Conservation (phyloP, 2,888 invertebrate genomes). For the Physocephala rufipes region DNA sequence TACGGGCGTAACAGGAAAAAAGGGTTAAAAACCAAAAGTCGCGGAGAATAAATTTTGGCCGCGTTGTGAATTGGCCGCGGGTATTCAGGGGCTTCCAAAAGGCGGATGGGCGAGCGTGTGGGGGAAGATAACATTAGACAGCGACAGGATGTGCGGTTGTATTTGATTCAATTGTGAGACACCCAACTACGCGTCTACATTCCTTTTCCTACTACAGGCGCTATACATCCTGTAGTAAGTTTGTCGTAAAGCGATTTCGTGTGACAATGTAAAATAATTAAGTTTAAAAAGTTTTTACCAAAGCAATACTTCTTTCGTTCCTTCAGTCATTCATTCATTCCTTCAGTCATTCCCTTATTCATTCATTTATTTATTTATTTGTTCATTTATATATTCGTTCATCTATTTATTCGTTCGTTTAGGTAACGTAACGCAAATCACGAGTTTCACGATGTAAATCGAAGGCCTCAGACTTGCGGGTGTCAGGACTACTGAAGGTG, state of each 20-base stretch:
- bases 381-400: too few relatives aligned
- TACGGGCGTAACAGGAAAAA: not conserved
- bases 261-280: slow-evolving; percentile 51
- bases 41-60: slow-evolving; percentile 1
- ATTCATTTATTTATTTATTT: too few relatives aligned
- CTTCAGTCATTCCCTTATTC: too few relatives aligned
- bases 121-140: not conserved
- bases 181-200: too few relatives aligned
- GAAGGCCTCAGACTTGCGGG: not conserved
- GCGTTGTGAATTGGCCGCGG: not conserved
- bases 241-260: slow-evolving; percentile 37
- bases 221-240: not conserved
- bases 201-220: too few relatives aligned
- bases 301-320: not conserved
- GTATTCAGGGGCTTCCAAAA: not conserved
- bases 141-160: too few relatives aligned
- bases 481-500: not conserved
- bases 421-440: not conserved
- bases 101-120: slow-evolving; percentile 2
- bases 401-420: too few relatives aligned
- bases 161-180: not conserved
- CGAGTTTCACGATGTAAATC: not conserved
- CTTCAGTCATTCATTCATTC: too few relatives aligned
- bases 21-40: slow-evolving; percentile 34
- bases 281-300: slow-evolving; percentile 48